Base-by-base conservation (phyloP, 2,888 invertebrate species). In the Acleris holmiana region DNA sequence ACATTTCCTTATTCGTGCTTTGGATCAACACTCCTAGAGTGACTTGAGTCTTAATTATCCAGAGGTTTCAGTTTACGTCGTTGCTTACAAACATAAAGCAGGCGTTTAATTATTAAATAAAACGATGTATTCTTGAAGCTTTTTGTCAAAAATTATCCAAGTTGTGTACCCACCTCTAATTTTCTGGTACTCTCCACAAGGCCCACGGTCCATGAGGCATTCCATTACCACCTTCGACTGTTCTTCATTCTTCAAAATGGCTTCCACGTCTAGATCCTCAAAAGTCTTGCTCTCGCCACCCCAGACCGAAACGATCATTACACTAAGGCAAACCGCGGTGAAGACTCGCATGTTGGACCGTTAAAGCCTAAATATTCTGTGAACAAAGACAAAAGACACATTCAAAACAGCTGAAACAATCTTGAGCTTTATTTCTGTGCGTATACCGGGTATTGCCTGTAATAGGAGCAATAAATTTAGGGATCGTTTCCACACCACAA, bases 141-240 rank as follows among this genome's bases (percentile, higher is more conserved):
- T n/a, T n/a, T n/a, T n/a, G n/a, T n/a, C 15, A n/a, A 13, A 41
- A 41, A n/a, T n/a, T 10, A 35, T 35, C 5, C 1, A n/a, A 1
- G 15, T 7, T 15, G 8, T 2, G 1, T 15, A 21, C 29, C 10
- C 61, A 78, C 79, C 76, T 77, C 67, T 76, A 17, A 79, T 57
- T 6, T 64, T 64, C 51, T 80, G 76, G 55, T 71, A 41, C 8
- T 76, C 71, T 4, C 73, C 75, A 44, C 73, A 77, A 7, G 73
- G 76, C 25, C n/a, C 69, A 67, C 69, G 70, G 61, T 79, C 80
- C 71, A 81, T 71, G 2, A 85, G 19, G 67, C 86, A 87, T 7
- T 71, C 73, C 41, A 78, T 72, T 2, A 74, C 61, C 2, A 64
- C 65, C 40, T 74, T 75, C 17, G 75, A 70, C 44, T 68, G 61